phyloP scores from a whole-genome alignment of 2,113 vertebrate species.

The Corythornis vintsioides region DNA sequence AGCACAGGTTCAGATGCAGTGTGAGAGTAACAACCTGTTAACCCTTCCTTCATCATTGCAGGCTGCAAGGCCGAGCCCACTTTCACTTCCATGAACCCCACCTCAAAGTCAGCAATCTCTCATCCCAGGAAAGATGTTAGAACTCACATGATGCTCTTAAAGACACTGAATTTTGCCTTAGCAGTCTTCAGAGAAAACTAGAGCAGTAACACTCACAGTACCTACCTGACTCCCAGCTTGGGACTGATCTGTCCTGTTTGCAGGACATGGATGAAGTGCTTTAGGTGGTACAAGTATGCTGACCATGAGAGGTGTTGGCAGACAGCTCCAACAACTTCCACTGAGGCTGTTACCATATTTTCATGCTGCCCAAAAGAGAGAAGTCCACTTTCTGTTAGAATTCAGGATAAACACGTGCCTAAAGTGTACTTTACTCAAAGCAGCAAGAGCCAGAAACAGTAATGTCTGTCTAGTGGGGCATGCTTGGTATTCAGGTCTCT shows the following conservation, averaged over 20 bases:
- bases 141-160: background rate
- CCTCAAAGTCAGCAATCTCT: background rate
- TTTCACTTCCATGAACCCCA: background rate
- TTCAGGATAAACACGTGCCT: background rate
- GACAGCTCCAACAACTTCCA: constrained; percentile 89
- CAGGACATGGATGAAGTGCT: constrained; percentile 90
- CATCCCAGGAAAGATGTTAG: background rate
- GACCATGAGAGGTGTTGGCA: constrained; percentile 91
- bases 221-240: constrained; percentile 93
- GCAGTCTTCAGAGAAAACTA: background rate
- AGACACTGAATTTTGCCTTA: background rate
- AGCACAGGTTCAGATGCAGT: background rate
- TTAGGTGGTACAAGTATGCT: constrained; percentile 91
- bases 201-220: constrained; percentile 5
- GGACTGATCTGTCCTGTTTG: constrained; percentile 85
- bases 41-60: background rate
- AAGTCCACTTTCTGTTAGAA: constrained; percentile 6
- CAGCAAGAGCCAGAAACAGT: background rate
- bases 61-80: background rate
- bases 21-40: background rate
- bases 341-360: constrained; percentile 87
- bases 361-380: constrained; percentile 81
- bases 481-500: background rate
- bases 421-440: constrained; percentile 69
- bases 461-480: background rate